phyloP scores from a whole-genome alignment of 2,113 vertebrate species.

The Chiloscyllium plagiosum region DNA sequence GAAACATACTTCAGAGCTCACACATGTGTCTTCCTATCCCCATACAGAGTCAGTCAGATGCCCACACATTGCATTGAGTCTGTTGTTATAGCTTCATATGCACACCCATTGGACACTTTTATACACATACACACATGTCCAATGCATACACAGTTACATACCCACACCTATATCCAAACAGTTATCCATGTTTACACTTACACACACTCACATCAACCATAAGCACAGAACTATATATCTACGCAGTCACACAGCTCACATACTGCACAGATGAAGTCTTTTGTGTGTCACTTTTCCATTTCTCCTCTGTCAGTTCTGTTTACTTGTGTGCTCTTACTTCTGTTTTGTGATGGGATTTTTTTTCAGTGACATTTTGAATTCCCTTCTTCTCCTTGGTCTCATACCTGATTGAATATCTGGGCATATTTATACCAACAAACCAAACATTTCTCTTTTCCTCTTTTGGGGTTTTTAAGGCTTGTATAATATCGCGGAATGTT shows the following conservation, averaged over 20 bases:
- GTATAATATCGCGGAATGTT: not conserved
- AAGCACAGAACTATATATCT: not conserved
- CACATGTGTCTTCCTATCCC: not conserved
- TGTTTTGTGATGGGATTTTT: not conserved
- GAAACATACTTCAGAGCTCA: not conserved
- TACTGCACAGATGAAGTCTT: not conserved
- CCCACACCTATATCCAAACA: not conserved
- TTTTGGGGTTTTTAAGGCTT: not conserved
- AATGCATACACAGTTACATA: not conserved
- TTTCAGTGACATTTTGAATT: not conserved
- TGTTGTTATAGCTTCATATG: not conserved
- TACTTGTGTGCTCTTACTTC: not conserved
- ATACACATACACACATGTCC: not conserved
- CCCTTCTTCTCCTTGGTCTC: not conserved
- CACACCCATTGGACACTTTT: not conserved
- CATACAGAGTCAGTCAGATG: not conserved
- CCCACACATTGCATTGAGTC: not conserved
- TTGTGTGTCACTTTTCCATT: not conserved
- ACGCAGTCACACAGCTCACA: not conserved
- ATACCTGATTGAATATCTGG: not conserved
- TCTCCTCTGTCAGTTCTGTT: not conserved
- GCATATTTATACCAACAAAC: not conserved
- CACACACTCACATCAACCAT: not conserved
- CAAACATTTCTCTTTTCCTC: not conserved
- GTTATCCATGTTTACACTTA: not conserved